Percentiles rank a stretch among this genome's conserved stretches.
These are phyloP conservation scores for Ophion costatus DNA, from an alignment of 2,888 invertebrate genomes.

Conservation along the genomic window DNA sequence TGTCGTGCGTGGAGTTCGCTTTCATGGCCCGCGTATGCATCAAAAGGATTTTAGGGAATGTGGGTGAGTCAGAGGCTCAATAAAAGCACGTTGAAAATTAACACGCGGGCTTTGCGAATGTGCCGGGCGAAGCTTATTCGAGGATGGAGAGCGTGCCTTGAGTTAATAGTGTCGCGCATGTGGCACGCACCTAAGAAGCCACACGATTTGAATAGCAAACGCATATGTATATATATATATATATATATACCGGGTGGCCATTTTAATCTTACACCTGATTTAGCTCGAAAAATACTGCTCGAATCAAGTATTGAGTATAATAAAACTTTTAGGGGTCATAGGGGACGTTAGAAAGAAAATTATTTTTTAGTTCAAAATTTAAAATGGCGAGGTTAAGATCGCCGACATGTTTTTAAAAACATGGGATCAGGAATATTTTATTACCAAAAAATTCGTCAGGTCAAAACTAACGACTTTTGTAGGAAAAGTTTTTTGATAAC, in stretches of 20 bases:
- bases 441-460: too few species aligned
- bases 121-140: neutral
- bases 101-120: constrained; percentile 17
- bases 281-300: too few species aligned
- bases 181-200: constrained; percentile 59
- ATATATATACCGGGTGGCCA: neutral
- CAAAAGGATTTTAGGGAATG: constrained; percentile 54
- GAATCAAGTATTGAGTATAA: too few species aligned
- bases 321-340: too few species aligned
- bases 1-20: neutral
- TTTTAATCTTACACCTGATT: too few species aligned
- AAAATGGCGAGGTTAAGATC: too few species aligned
- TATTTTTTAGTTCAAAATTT: too few species aligned
- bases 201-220: constrained; percentile 59
- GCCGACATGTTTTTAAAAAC: too few species aligned
- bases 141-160: constrained; percentile 8
- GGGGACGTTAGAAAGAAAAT: too few species aligned
- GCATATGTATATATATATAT: constrained; percentile 18
- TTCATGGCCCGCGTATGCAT: neutral
- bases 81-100: constrained; percentile 54
- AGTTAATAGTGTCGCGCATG: constrained; percentile 63
- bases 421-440: too few species aligned
- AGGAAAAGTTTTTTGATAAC: too few species aligned
- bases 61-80: constrained; percentile 55
- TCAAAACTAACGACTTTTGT: too few species aligned